Base-by-base conservation (phyloP, 2,113 vertebrate species). In the Meriones unguiculatus region DNA sequence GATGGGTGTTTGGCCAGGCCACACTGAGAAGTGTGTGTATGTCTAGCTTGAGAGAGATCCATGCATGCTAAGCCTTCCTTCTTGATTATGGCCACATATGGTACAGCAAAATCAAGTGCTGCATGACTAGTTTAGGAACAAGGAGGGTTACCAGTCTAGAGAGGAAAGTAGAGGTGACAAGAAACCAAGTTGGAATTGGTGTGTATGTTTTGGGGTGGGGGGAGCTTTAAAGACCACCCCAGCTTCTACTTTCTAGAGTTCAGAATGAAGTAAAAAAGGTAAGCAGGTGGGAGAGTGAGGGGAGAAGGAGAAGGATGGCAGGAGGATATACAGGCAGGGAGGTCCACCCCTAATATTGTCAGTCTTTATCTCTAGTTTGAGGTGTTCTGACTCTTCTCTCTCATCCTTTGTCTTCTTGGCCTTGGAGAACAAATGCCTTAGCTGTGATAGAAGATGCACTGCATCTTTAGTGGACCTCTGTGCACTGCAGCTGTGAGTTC, bases 21-120 rank as follows among this genome's bases (percentile, higher is more conserved):
- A 57, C 5, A 1, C 20, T 2, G 64, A 77, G 57, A 18, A 64
- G 57, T 20, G 10, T 2, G 4, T 1, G 3, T 15, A 14, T 20
- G 28, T 59, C n/a, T 24, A 20, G 77, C 38, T 7, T 30, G 18
- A 85, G 64, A 65, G 59, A 11, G 25, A 22, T 30, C 28, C 62
- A 59, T 35, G 41, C 5, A 52, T 7, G 6, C 12, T 13, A 22
- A 12, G 30, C 65, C 95, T 91, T 75, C 41, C 35, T 32, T 90
- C 57, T 91, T 14, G 14, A 73, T 59, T 69, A 30, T 20, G 28
- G 7, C 38, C 59, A 64, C 30, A 78, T 38, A 24, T 70, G 54
- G 50, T 24, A 52, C 54, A 64, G 13, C 15, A 52, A 13, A 73
- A 73, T 35, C 7, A 32, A 81, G 22, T 50, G 38, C n/a, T 25